Percentiles rank a stretch among this genome's conserved stretches.
Evolutionary conservation across 2,113 vertebrate genomes (phyloP).

Genomic region (Ophthalmolycus amberensis): DNA sequence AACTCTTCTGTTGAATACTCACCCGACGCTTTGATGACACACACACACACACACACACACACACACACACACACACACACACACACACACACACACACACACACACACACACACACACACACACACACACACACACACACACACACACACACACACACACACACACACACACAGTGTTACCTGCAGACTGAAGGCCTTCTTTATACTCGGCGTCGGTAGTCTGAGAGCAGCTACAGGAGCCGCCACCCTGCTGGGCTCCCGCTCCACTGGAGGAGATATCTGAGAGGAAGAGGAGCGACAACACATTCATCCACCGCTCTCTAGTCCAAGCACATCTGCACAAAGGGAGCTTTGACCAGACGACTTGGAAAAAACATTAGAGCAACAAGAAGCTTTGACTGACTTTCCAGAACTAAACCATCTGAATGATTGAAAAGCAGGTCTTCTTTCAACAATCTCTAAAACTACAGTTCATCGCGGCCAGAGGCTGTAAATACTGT

Average conservation of each 20-base stretch:
- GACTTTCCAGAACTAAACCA: neutral
- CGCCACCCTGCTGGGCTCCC: conserved; percentile 84
- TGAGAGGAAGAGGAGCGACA: conserved; percentile 52
- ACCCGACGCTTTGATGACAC: too few species aligned
- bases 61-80: too few species aligned
- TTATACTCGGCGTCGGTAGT: conserved; percentile 88
- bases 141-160: neutral
- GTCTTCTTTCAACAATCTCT: too few species aligned
- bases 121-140: too few species aligned
- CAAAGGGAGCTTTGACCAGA: neutral
- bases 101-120: too few species aligned
- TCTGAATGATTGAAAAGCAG: too few species aligned
- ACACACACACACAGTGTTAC: conserved; percentile 51
- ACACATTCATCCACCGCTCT: neutral
- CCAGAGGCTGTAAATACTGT: too few species aligned
- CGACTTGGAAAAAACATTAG: too few species aligned
- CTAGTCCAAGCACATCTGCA: neutral
- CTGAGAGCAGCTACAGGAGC: conserved; percentile 84
- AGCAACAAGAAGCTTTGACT: neutral
- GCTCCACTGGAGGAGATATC: conserved; percentile 85
- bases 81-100: too few species aligned
- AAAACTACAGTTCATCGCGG: too few species aligned
- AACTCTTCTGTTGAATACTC: too few species aligned
- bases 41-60: too few species aligned
- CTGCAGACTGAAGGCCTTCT: conserved; percentile 93